Base-by-base conservation (phyloP, 1,140 invertebrate genomes). In the Apis florea region DNA sequence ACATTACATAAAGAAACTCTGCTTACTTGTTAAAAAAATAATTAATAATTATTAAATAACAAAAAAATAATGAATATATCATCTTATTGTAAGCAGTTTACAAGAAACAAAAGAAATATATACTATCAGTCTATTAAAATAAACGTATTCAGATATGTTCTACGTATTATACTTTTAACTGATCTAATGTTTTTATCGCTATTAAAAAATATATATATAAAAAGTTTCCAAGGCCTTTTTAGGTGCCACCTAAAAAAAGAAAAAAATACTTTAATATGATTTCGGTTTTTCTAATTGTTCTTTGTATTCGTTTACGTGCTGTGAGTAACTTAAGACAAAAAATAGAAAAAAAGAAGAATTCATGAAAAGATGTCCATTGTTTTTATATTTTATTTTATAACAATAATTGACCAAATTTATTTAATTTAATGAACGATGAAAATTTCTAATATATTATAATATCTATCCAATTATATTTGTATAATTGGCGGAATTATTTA, bases 21-120 rank as follows among this genome's bases (percentile, higher is more conserved):
- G 91, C 91, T 93, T 92, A 90, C 79, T 89, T 88, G 88, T 91
- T 92, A 84, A 90, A 80, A 56, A 71, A 71, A 71, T 31, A 72
- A 87, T 87, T 90, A 89, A 88, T 86, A 84, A 83, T 86, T 70
- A 78, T 83, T 79, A 82, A 88, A 83, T 69, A 49, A 83, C 63
- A 85, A 72, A 75, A 26, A 61, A 61, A 51, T 51, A 71, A 71
- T 61, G 31, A 24, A 67, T 79, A 79, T 79, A 79, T 80, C 71
- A 82, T 15, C 74, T n/a, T 84, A 85, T 58, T 12, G 61, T 83
- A 87, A 89, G 81, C 82, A 83, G 74, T 89, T 89, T 75, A 83
- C 64, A 59, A 66, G 53, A 71, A 61, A 49, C 69, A 56, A 80
- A 24, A 66, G 40, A 61, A 54, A 51, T 51, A 71, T 78, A 61